Evolutionary conservation across 2,797 vertebrate genomes (phyloP).

Genomic region (Threskiornis aethiopicus): DNA sequence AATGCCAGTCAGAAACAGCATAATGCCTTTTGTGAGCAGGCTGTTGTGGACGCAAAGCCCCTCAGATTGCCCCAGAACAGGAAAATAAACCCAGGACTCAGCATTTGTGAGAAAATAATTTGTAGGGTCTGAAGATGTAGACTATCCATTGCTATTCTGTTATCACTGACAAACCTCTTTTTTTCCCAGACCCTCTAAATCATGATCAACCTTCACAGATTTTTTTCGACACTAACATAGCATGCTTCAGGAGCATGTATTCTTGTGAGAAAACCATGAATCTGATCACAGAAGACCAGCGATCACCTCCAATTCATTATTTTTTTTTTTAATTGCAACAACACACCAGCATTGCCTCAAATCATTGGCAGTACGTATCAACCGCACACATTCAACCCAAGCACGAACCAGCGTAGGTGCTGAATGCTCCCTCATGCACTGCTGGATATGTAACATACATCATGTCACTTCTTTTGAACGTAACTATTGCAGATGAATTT

Average conservation of each 20-base stretch:
- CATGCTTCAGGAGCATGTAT: neutral
- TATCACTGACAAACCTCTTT: neutral
- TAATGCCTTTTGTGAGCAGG: neutral
- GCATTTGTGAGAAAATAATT: neutral
- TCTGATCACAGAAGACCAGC: neutral
- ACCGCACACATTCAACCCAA: neutral
- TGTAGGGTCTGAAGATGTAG: neutral
- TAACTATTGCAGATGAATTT: neutral
- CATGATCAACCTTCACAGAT: neutral
- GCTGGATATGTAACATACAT: neutral
- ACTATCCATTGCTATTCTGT: neutral
- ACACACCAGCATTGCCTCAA: neutral
- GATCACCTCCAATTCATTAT: neutral
- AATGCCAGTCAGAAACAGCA: neutral
- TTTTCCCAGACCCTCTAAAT: neutral
- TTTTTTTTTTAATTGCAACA: neutral
- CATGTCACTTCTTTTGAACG: neutral
- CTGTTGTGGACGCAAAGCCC: neutral
- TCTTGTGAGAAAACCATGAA: neutral
- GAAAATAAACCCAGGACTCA: neutral
- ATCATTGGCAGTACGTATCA: neutral
- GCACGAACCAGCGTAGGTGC: neutral
- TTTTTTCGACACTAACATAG: neutral
- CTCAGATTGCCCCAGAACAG: neutral
- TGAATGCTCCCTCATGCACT: neutral